Evolutionary conservation across 2,113 vertebrate genomes (phyloP).

Genomic region (Pelecanoides urinatrix): DNA sequence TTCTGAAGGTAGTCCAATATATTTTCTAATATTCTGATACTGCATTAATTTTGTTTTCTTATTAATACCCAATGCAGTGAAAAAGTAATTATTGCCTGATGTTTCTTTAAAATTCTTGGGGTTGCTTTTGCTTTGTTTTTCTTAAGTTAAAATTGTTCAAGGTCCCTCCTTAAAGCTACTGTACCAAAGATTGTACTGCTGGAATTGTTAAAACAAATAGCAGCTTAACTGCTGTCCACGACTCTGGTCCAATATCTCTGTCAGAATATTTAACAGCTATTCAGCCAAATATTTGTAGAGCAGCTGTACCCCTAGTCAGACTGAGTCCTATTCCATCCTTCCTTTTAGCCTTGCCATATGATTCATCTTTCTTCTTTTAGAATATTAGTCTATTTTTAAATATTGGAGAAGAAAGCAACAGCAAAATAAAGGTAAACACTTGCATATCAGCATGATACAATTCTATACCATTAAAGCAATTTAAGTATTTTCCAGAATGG

Average conservation of each 20-base stretch:
- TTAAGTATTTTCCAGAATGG: background rate
- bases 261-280: conserved; percentile 83
- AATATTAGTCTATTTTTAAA: conserved; percentile 90
- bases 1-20: background rate
- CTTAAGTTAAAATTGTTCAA: background rate
- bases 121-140: background rate
- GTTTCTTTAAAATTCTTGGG: background rate
- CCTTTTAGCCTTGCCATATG: conserved; percentile 80
- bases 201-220: conserved; percentile 70
- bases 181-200: background rate
- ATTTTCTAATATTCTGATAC: background rate
- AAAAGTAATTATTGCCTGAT: background rate
- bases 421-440: conserved; percentile 71
- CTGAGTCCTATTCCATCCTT: conserved; percentile 82
- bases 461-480: background rate
- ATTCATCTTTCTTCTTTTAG: conserved; percentile 93
- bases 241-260: conserved; percentile 45
- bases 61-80: background rate
- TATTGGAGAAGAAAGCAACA: conserved; percentile 79
- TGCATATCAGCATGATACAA: background rate
- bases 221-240: conserved; percentile 22
- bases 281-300: conserved; percentile 80
- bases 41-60: background rate
- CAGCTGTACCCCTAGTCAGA: conserved; percentile 84
- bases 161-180: background rate